Base-by-base conservation (phyloP, 2,113 vertebrate species). In the Burhinus oedicnemus region DNA sequence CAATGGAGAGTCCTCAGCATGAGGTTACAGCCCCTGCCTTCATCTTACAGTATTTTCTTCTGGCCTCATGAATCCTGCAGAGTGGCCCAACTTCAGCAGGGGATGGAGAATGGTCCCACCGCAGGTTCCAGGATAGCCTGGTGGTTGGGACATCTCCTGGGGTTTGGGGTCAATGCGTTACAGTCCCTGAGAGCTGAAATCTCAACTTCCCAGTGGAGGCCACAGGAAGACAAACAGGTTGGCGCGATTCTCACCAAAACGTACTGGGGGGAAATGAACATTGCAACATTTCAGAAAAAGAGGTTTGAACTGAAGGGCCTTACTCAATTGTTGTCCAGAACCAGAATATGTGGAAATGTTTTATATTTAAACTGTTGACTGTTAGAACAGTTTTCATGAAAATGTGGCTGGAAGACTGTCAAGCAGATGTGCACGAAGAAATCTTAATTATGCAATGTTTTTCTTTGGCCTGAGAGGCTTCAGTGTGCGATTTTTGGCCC, bases 401-500 rank as follows among this genome's bases (percentile, higher is more conserved):
- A 70, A 75, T 12, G 36, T 69, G 70, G 49, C 81, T 94, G 94
- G 89, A 94, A 95, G 80, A 52, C 69, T 93, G 64, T 83, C 82
- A 93, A 89, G 89, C 92, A 94, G 93, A 93, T 95, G 93, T 94
- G 87, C 89, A 54, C 0, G 0, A 74, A 85, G 89, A 95, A 72
- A 38, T 77, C 66, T 58, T 49, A 47, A n/a, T 91, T 68, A 57
- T 69, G 89, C 87, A 77, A 36, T 91, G 87, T 90, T 95, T 94
- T 62, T 18, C 91, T 72, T 89, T 17, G 62, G 89, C 38, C 82
- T 89, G 87, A 94, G 96, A 91, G 78, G 70, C 62, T 85, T 38
- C 75, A 64, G 44, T 93, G 78, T 93, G 77, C 89, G 87, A 62
- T 79, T 95, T 65, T 91, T 94, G 94, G 94, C 88, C 72, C 9